phyloP scores from a whole-genome alignment of 2,113 vertebrate genomes.

The Tichodroma muraria region DNA sequence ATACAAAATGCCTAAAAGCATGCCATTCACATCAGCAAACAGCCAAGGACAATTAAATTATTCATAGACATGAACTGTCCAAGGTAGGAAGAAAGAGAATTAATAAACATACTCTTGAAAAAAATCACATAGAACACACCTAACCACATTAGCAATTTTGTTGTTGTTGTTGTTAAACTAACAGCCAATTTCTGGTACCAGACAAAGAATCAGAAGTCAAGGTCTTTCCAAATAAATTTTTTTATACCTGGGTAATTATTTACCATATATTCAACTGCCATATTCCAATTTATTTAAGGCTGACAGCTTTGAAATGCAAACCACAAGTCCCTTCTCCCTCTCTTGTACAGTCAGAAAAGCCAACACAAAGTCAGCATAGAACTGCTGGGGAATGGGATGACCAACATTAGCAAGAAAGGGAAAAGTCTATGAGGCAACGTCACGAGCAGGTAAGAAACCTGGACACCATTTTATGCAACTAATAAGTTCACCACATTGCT shows the following conservation, averaged over 20 bases:
- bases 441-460: background rate
- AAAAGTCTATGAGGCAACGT: background rate
- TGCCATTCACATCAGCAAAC: background rate
- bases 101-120: background rate
- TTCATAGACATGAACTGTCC: constrained; percentile 46
- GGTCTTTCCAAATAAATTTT: background rate
- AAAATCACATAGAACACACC: background rate
- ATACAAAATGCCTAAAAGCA: background rate
- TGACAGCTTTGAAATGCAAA: background rate
- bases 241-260: background rate
- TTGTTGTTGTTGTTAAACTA: background rate
- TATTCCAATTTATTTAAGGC: background rate
- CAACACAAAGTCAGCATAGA: background rate
- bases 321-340: background rate
- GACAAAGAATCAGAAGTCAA: background rate
- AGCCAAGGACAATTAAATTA: constrained; percentile 49
- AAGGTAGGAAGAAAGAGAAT: constrained; percentile 3
- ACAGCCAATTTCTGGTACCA: background rate
- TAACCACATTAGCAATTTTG: background rate
- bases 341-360: background rate
- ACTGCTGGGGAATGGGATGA: background rate
- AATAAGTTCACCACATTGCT: background rate
- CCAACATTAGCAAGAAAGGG: background rate
- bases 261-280: background rate
- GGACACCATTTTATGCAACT: background rate